Base-by-base conservation (phyloP, 1,140 invertebrate species). In the Neodiprion pinetum region DNA sequence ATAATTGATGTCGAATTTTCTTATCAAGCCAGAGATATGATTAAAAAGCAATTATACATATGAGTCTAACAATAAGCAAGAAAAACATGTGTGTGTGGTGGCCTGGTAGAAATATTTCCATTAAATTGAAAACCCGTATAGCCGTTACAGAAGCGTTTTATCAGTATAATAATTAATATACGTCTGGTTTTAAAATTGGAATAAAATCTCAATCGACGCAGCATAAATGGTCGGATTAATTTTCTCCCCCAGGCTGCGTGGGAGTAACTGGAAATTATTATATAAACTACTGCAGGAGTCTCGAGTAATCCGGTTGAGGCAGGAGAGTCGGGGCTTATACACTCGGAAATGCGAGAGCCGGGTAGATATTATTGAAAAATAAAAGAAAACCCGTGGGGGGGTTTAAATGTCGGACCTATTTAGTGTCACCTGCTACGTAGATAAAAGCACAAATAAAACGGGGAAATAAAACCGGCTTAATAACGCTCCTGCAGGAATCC, bases 401-500 rank as follows among this genome's bases (percentile, higher is more conserved):
- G 53, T 61, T 61, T 61, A 61, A 61, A 61, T 61, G 53, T 9
- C 53, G 53, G 53, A 61, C 53, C 53, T 61, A 61, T 61, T 61
- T 17, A 61, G 53, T 61, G 53, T 61, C 53, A 61, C 53, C 53
- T 61, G 53, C 11, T 61, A 61, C 53, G 53, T 61, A 61, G 53
- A 61, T 61, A 61, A 61, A 61, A 61, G 53, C 53, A 61, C 53
- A 61, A 61, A 61, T 61, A 61, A 61, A 61, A 61, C 28, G 53
- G 11, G 53, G 53, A 17, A 61, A 11, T 61, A 61, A 61, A 61
- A 61, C 53, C 53, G 53, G 11, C n/a, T 17, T 61, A 61, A 61
- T 61, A 61, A 61, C 53, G 53, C n/a, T 40, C 53, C 53, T 61
- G 53, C 53, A 61, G 53, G 53, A 61, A 61, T 61, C 11, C 53